Percentiles rank a stretch among this genome's conserved stretches.
Evolutionary conservation across 2,113 vertebrate species (phyloP).

Genomic region (Blennius ocellaris): DNA sequence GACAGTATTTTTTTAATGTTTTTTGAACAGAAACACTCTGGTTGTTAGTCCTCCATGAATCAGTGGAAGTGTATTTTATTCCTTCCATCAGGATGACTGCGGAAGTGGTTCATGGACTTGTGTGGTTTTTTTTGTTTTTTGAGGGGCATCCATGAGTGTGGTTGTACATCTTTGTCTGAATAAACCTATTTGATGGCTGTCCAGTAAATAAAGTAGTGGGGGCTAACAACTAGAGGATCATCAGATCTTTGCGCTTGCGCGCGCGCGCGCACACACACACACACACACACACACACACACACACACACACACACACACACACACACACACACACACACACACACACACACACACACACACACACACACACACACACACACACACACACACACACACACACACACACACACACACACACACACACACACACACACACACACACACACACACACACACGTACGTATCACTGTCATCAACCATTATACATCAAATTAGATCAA

Average conservation of each 20-base stretch:
- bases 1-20: not conserved
- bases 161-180: not conserved
- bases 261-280: no score
- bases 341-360: not conserved
- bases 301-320: slow-evolving; percentile 27
- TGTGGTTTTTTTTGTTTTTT: no score
- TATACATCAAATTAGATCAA: slow-evolving; percentile 73
- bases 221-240: slow-evolving; percentile 4
- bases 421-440: no score
- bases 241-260: no score
- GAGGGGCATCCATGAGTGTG: not conserved
- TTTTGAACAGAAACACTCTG: not conserved
- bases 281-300: not conserved
- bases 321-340: not conserved
- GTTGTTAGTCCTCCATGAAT: not conserved
- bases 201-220: slow-evolving; percentile 2
- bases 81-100: not conserved
- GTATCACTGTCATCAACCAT: slow-evolving; percentile 63
- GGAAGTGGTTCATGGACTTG: not conserved
- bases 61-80: slow-evolving; percentile 10
- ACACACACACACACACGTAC: slow-evolving; percentile 14
- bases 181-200: slow-evolving; percentile 3
- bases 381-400: no score
- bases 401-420: no score
- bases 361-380: slow-evolving; percentile 21